Base-by-base conservation (phyloP, 53 echinoderm and acorn worm genomes). In the Echinarachnius parma region DNA sequence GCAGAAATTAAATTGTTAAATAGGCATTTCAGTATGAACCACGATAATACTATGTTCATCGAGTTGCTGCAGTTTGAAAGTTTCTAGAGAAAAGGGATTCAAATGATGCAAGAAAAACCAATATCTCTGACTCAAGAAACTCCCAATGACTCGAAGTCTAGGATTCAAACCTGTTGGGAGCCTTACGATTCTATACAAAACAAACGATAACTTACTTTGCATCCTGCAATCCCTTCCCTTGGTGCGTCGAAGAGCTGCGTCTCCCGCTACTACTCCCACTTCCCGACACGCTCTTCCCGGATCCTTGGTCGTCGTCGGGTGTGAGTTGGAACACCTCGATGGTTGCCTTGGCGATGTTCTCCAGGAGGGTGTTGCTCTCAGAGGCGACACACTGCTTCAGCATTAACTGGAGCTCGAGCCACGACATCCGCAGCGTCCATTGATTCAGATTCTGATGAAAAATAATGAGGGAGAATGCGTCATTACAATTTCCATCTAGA, bases 261-360 rank as follows among this genome's bases (percentile, higher is more conserved):
- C 74, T 54, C 52, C n/a, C n/a, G n/a, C 69, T 69, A 10, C 50
- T 34, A n/a, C n/a, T n/a, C n/a, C n/a, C n/a, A 37, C 32, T 32
- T 31, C 49, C 46, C 55, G 62, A 65, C 53, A 39, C 62, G n/a
- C 66, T 34, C 61, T 80, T 79, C 36, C 47, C 27, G 42, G 19
- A 2, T 44, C 47, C 57, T 58, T 70, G 68, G 37, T 84, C 80
- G 9, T 91, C 91, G 1, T 83, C 86, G 9, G 44, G 75, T 47
- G 83, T 86, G 36, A 83, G 86, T 28, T 98, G 98, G 34, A 92
- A 98, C 14, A 98, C 98, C 61, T 98, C 98, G 30, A 98, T 92
- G 71, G 98, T 98, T 76, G 98, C 98, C 81, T 98, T 98, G 75
- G 98, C 91, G 33, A 98, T 98, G 80, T 92, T 92, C 20, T 92